These are phyloP conservation scores for Oreochromis aureus DNA, from an alignment of 2,113 vertebrate species.

Conservation along the genomic window DNA sequence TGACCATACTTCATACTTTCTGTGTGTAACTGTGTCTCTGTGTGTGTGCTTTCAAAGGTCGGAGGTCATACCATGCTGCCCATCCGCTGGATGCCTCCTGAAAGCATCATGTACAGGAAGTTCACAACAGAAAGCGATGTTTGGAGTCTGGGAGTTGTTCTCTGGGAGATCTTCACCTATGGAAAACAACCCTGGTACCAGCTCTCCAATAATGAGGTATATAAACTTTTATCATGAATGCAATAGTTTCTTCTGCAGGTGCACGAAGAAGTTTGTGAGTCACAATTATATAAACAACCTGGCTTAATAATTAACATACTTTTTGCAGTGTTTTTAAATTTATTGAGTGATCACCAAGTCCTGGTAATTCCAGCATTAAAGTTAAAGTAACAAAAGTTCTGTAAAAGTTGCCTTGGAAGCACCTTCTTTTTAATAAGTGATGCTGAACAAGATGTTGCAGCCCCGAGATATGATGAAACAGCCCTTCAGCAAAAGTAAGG, in stretches of 20 bases:
- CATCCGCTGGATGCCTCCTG: conserved; percentile 99
- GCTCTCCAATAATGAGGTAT: conserved; percentile 97
- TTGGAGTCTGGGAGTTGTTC: conserved; percentile 96
- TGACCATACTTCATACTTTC: neutral
- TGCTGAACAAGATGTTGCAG: neutral
- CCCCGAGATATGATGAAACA: neutral
- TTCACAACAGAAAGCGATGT: conserved; percentile 99
- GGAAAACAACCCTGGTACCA: conserved; percentile 99
- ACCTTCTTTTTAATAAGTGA: conserved; percentile 8
- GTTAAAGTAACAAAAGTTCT: neutral
- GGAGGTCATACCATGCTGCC: conserved; percentile 98
- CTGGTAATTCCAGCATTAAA: neutral
- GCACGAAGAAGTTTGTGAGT: neutral
- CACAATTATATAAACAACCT: neutral
- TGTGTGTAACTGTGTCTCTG: neutral
- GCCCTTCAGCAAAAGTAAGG: neutral
- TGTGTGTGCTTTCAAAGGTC: conserved; percentile 72
- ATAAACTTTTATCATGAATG: neutral
- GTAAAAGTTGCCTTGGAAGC: neutral
- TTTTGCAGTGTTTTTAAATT: neutral
- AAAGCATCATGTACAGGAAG: conserved; percentile 99
- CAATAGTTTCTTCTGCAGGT: neutral
- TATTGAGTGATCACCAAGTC: neutral
- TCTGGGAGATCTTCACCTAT: conserved; percentile 99
- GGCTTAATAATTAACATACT: neutral